phyloP scores from a whole-genome alignment of 2,888 invertebrate species.

The Glaucopsyche alexis region DNA sequence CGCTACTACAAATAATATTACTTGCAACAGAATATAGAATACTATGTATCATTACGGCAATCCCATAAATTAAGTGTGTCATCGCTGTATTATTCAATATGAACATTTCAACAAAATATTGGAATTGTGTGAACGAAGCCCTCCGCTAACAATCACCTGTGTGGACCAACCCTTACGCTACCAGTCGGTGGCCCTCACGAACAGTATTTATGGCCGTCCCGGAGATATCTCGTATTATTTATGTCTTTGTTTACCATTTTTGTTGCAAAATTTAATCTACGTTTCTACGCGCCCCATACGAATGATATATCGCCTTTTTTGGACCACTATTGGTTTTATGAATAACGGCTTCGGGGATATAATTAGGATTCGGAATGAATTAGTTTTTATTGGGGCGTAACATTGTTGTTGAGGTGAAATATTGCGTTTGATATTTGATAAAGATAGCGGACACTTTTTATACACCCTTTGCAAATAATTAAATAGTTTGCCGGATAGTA shows the following conservation, averaged over 20 bases:
- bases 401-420: background rate
- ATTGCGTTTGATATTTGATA: background rate
- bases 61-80: background rate
- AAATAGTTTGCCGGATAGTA: no score
- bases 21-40: no score
- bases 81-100: background rate
- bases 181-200: constrained; percentile 60
- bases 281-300: constrained; percentile 30
- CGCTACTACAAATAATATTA: no score
- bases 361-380: constrained; percentile 25
- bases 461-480: no score
- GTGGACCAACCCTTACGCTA: constrained; percentile 35
- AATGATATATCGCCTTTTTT: constrained; percentile 27
- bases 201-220: constrained; percentile 59
- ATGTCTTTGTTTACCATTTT: constrained; percentile 68
- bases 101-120: constrained; percentile 12
- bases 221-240: constrained; percentile 67
- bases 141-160: background rate
- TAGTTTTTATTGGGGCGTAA: background rate
- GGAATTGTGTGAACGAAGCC: background rate
- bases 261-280: constrained; percentile 40
- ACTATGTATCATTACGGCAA: background rate
- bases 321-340: constrained; percentile 25
- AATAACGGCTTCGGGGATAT: constrained; percentile 21
- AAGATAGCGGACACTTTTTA: no score